Evolutionary conservation across 1,140 invertebrate species (phyloP).

Genomic region (Andrena cerasifolii): DNA sequence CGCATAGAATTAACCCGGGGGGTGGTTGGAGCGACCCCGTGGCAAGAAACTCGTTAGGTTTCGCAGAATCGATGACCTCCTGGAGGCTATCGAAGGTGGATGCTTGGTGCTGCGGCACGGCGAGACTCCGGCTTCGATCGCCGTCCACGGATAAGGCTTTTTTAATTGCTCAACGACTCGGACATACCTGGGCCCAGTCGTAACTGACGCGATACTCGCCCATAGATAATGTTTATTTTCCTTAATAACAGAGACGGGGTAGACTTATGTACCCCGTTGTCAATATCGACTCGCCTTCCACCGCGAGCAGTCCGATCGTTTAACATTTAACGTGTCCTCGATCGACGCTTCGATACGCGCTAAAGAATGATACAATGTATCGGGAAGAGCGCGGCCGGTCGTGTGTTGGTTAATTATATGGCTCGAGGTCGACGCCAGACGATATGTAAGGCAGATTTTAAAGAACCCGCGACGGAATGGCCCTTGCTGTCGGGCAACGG

Average conservation of each 20-base stretch:
- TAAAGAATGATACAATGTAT: constrained; percentile 7
- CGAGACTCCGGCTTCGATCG: neutral
- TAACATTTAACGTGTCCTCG: neutral
- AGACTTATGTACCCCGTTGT: neutral
- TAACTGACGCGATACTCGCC: neutral
- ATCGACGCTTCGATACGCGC: constrained; percentile 4
- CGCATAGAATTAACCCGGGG: neutral
- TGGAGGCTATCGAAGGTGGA: constrained; percentile 9
- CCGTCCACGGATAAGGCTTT: neutral
- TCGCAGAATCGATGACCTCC: constrained; percentile 20
- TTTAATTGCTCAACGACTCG: neutral
- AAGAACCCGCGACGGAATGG: too few species aligned
- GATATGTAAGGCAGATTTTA: too few species aligned
- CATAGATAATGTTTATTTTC: constrained; percentile 1
- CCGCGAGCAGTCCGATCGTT: neutral
- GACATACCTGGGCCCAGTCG: too few species aligned
- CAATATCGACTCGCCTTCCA: neutral
- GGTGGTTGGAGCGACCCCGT: neutral
- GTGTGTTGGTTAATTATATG: constrained; percentile 3
- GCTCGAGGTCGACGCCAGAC: neutral
- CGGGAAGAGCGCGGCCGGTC: neutral
- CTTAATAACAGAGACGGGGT: constrained; percentile 21
- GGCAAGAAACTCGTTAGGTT: constrained; percentile 18
- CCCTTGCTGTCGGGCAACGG: too few species aligned
- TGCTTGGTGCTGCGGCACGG: neutral